A percentile compares a stretch with the other conserved stretches of the same genome.
These are phyloP conservation scores for Lobophora halterata DNA, from an alignment of 2,888 invertebrate genomes.

Conservation along the genomic window DNA sequence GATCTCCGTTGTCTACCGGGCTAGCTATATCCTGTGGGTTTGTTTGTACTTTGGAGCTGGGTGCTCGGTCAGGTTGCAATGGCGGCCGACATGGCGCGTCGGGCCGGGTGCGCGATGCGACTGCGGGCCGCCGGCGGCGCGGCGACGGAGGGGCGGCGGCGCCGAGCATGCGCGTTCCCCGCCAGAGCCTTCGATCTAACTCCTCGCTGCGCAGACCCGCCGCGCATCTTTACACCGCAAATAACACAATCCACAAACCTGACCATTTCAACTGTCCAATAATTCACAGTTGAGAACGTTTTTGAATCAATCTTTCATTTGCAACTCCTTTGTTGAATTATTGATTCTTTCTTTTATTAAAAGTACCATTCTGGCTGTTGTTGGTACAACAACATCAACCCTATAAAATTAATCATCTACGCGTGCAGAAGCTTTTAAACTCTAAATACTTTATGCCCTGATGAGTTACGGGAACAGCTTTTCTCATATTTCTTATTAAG, in stretches of 20 bases:
- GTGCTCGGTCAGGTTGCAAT: conserved; percentile 71
- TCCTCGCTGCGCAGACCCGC: conserved; percentile 56
- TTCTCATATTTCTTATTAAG: conserved; percentile 30
- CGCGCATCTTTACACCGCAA: conserved; percentile 69
- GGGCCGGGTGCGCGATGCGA: conserved; percentile 68
- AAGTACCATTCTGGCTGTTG: too few species aligned
- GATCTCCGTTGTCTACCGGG: conserved; percentile 49
- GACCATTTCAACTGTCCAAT: conserved; percentile 52
- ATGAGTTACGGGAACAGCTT: conserved; percentile 40
- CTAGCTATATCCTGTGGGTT: conserved; percentile 50
- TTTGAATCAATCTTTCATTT: conserved; percentile 39
- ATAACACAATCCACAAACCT: conserved; percentile 67
- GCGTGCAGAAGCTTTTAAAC: conserved; percentile 29
- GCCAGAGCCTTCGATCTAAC: conserved; percentile 71
- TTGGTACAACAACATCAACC: too few species aligned
- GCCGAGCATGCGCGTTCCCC: conserved; percentile 57
- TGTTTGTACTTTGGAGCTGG: conserved; percentile 56
- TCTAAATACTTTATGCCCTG: conserved; percentile 11
- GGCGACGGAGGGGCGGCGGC: conserved; percentile 51
- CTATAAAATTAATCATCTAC: conserved; percentile 11
- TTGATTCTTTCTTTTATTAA: too few species aligned
- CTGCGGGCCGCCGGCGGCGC: conserved; percentile 62
- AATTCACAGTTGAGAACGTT: conserved; percentile 42
- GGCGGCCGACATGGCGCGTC: conserved; percentile 70
- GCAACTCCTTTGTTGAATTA: conserved; percentile 14